Base-by-base conservation (phyloP, 2,888 invertebrate genomes). In the Hydroisotoma schaefferi region DNA sequence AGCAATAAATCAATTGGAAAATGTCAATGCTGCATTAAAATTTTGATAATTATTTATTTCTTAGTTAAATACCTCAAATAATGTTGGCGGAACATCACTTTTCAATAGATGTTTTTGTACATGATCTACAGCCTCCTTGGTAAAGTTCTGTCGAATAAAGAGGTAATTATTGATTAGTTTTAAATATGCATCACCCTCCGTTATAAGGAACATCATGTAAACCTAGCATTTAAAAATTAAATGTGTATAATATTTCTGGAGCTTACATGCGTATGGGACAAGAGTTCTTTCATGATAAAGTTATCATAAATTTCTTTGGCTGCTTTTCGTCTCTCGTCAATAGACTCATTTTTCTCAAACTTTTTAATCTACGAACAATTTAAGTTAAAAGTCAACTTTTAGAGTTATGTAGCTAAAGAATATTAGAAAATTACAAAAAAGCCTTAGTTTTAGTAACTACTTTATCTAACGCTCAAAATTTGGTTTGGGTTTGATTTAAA, bases 231-330 rank as follows among this genome's bases (percentile, higher is more conserved):
- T n/a, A n/a, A n/a, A n/a, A n/a, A n/a, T n/a, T n/a, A n/a, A n/a
- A n/a, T n/a, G n/a, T n/a, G 33, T 33, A 6, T 22, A 26, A 6
- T 25, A 48, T 25, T 48, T 48, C 8, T 28, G 10, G 26, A 51
- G 86, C 90, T 90, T 83, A 98, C 98, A 83, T 99, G 97, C 75
- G 97, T 88, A 81, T 95, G 94, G 73, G 98, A 91, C 78, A 99
- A 84, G 78, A 99, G 85, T 84, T 99, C 99, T 80, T 95, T 95
- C 99, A 99, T 99, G 78, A 99, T 98, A 83, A 94, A 99, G 83
- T 94, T 95, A 81, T 99, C 99, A 81, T 99, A 99, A 76, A 99
- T 94, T 80, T 97, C 94, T 76, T 91, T 85, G 65, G 97, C 97
- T 75, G 92, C 85, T 78, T 91, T 89, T 81, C 90, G 87, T 77